Evolutionary conservation across 2,888 invertebrate genomes (phyloP), one percentile per base, ranked within the genome.

Genomic region (Hesperia comma): DNA sequence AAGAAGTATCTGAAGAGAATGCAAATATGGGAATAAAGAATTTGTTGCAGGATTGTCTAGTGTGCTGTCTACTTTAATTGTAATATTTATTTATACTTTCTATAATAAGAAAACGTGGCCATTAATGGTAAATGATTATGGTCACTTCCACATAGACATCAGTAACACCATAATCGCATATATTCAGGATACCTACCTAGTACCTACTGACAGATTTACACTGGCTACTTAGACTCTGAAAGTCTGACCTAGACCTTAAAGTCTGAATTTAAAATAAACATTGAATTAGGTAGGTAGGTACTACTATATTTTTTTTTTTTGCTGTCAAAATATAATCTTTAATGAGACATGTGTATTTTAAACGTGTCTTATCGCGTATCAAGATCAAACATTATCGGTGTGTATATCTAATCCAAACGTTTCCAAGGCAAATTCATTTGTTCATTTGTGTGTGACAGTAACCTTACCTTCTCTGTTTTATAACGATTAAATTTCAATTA

Each of bases 1-100:
- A 71, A 70, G 73, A 71, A 72, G 49, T 56, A 66, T 55, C 26
- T 14, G 43, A 55, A 67, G 66, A 51, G 32, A 40, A 61, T 32
- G 37, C 61, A 51, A 51, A 61, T 51, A 40, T 57, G 41, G 43
- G 32, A 19, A 26, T n/a, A 43, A 41, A 19, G 26, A 43, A 43
- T 51, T 10, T 51, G 19, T 21, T 1, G 15, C 19, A 19, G 41
- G 1, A 41, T 40, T 57, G 41, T 41, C 21, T 57, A 41, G 41
- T 57, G 19, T 7, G 15, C 54, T 32, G 54, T n/a, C 26, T 33
- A 6, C 8, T n/a, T n/a, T n/a, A n/a, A n/a, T n/a, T n/a, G n/a
- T n/a, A n/a, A n/a, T n/a, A n/a, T n/a, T n/a, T n/a, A n/a, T n/a
- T n/a, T n/a, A n/a, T n/a, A n/a, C n/a, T n/a, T n/a, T n/a, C n/a